Evolutionary conservation across 2,888 invertebrate genomes (phyloP).

Genomic region (Ennomos quercinarius): DNA sequence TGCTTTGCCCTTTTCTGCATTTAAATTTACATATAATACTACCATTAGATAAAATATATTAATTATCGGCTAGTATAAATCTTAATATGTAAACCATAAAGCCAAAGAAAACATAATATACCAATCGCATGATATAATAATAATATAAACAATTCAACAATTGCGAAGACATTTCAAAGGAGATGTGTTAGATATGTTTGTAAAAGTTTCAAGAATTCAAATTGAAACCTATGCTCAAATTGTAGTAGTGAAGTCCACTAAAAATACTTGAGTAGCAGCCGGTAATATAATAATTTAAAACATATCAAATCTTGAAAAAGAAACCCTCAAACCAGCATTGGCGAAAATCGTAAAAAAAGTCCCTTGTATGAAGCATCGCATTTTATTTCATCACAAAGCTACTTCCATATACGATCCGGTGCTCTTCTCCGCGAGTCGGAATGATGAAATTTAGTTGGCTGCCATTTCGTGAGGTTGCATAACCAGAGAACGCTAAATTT

Average conservation of each 20-base stretch:
- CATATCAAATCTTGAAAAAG: neutral
- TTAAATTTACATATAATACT: neutral
- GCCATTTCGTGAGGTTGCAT: slow-evolving; percentile 79
- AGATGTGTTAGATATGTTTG: too few species aligned
- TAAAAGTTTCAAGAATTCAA: too few species aligned
- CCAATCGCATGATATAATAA: too few species aligned
- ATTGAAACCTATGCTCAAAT: too few species aligned
- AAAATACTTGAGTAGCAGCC: too few species aligned
- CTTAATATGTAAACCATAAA: too few species aligned
- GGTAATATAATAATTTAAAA: neutral
- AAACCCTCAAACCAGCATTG: slow-evolving; percentile 8
- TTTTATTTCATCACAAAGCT: slow-evolving; percentile 63
- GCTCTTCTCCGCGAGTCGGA: slow-evolving; percentile 74
- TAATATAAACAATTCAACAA: too few species aligned
- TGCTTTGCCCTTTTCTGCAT: slow-evolving; percentile 5
- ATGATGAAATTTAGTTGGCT: slow-evolving; percentile 82
- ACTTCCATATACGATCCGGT: slow-evolving; percentile 69
- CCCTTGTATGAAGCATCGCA: slow-evolving; percentile 55
- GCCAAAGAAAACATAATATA: too few species aligned
- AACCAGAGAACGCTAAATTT: slow-evolving; percentile 81
- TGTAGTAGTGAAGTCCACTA: too few species aligned
- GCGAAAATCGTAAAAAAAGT: slow-evolving; percentile 40
- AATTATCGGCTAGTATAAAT: too few species aligned
- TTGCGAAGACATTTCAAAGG: too few species aligned
- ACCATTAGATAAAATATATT: too few species aligned